Percentiles rank a stretch among this genome's conserved stretches.
phyloP scores from a whole-genome alignment of 2,113 vertebrate species.

The Brachypodius melanocephalos region DNA sequence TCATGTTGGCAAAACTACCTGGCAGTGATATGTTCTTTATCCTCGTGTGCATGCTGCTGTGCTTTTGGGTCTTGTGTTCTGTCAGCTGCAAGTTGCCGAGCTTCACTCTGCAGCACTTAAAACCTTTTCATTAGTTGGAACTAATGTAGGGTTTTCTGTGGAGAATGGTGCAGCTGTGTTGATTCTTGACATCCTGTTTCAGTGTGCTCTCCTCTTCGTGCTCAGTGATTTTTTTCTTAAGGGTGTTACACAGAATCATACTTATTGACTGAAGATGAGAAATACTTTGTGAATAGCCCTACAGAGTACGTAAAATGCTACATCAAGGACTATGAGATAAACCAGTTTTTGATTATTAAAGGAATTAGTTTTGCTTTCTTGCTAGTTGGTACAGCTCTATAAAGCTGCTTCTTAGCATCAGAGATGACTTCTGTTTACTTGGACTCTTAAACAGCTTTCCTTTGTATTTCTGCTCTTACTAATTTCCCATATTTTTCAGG shows the following conservation, averaged over 20 bases:
- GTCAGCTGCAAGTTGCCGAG: background rate
- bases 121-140: background rate
- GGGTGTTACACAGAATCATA: background rate
- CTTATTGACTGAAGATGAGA: background rate
- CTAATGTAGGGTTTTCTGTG: background rate
- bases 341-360: background rate
- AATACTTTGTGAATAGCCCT: background rate
- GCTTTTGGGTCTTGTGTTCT: background rate
- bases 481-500: background rate
- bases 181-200: background rate
- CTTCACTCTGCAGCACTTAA: background rate
- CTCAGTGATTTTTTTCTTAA: background rate
- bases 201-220: background rate
- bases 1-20: background rate
- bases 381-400: background rate
- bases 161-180: accelerated
- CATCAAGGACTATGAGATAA: background rate
- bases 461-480: background rate
- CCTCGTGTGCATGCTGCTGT: background rate
- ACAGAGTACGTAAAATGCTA: background rate
- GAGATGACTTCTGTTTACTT: background rate
- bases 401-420: background rate
- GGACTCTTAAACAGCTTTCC: background rate
- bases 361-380: background rate
- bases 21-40: background rate